Evolutionary conservation across 2,888 invertebrate species (phyloP).

Genomic region (Plebejus melissa): DNA sequence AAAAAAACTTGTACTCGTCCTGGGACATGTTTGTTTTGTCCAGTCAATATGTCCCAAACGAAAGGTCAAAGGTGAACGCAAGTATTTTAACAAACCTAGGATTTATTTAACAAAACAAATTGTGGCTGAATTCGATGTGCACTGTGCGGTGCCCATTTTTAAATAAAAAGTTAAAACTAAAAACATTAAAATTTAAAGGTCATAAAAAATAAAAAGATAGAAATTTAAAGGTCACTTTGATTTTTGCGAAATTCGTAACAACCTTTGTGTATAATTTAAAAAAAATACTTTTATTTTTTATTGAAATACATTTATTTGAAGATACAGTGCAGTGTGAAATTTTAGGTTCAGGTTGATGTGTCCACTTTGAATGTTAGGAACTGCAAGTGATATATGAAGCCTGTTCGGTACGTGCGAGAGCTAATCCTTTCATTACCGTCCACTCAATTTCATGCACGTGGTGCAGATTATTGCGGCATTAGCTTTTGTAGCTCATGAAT

Average conservation of each 20-base stretch:
- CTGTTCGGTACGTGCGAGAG: background rate
- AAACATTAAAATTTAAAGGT: too few species aligned
- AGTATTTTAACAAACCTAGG: background rate
- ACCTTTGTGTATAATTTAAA: too few species aligned
- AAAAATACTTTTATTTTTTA: too few species aligned
- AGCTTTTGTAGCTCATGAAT: constrained; percentile 23
- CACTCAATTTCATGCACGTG: constrained; percentile 22
- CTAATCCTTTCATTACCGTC: constrained; percentile 23
- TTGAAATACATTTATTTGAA: too few species aligned
- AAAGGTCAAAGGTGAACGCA: constrained; percentile 3
- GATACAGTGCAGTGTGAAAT: too few species aligned
- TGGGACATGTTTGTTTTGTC: constrained; percentile 23
- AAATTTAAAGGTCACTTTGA: too few species aligned
- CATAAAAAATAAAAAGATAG: too few species aligned
- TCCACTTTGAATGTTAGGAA: background rate
- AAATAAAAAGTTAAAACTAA: background rate
- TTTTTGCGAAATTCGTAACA: too few species aligned
- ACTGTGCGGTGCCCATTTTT: background rate
- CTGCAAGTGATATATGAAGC: background rate
- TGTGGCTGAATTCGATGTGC: background rate
- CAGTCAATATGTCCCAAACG: constrained; percentile 1
- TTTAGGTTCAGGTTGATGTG: too few species aligned
- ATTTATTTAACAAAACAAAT: background rate
- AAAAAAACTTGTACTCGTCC: constrained; percentile 26
- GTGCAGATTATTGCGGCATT: constrained; percentile 18